Percentiles rank a stretch among this genome's conserved stretches.
Conservation (phyloP, 2,888 invertebrate genomes). For the Hipparchia semele region DNA sequence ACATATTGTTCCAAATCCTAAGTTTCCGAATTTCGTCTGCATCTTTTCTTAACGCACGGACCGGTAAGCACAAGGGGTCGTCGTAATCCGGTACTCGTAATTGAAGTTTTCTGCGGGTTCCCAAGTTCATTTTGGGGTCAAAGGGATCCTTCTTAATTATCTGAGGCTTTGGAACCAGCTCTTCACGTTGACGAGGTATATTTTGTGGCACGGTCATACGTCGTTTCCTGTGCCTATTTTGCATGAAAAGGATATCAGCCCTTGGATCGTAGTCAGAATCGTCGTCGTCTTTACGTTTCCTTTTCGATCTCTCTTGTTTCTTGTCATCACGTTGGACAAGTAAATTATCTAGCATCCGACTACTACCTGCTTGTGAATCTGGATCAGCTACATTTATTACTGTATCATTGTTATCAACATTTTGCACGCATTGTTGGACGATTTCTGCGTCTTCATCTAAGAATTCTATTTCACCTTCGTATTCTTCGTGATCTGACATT, state of each 20-base stretch:
- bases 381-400: not conserved
- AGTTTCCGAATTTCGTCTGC: slow-evolving; percentile 55
- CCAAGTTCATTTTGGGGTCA: slow-evolving; percentile 38
- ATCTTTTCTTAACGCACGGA: slow-evolving; percentile 55
- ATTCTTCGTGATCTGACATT: slow-evolving; percentile 53
- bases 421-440: slow-evolving; percentile 68
- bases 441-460: slow-evolving; percentile 77
- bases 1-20: slow-evolving; percentile 68
- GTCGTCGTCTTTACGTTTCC: slow-evolving; percentile 52
- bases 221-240: slow-evolving; percentile 41
- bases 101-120: slow-evolving; percentile 50
- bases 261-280: slow-evolving; percentile 71
- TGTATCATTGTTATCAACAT: slow-evolving; percentile 35
- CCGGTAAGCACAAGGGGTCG: slow-evolving; percentile 71
- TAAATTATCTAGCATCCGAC: slow-evolving; percentile 30
- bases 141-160: slow-evolving; percentile 15
- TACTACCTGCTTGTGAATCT: slow-evolving; percentile 14
- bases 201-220: slow-evolving; percentile 32
- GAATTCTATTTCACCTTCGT: slow-evolving; percentile 70
- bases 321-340: slow-evolving; percentile 52
- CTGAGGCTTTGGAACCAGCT: slow-evolving; percentile 26
- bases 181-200: slow-evolving; percentile 22
- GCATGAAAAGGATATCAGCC: slow-evolving; percentile 46
- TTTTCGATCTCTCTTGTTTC: slow-evolving; percentile 24
- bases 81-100: slow-evolving; percentile 71